Conservation (phyloP, 2,797 vertebrate genomes). For the Enteromius mattozi region DNA sequence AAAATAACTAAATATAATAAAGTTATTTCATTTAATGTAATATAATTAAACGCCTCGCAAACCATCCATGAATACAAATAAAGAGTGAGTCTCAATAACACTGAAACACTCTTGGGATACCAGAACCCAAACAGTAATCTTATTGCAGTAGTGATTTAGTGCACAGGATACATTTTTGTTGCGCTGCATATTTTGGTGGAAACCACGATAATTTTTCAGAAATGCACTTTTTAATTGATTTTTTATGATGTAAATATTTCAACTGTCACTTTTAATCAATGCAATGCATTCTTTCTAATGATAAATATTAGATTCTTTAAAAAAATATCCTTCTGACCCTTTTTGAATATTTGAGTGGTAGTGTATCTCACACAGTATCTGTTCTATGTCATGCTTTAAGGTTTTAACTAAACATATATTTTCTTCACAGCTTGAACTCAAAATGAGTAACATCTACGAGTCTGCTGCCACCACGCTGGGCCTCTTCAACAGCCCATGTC, state of each 20-base stretch:
- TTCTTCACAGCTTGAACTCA: slow-evolving; percentile 64
- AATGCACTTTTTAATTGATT: background rate
- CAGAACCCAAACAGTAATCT: background rate
- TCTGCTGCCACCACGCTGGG: slow-evolving; percentile 97
- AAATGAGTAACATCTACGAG: slow-evolving; percentile 99
- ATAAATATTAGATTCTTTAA: background rate
- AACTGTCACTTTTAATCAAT: background rate
- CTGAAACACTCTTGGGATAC: background rate
- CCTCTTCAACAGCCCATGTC: slow-evolving; percentile 96
- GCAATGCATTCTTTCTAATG: background rate
- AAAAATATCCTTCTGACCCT: background rate
- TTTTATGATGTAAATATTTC: background rate
- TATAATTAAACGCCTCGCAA: background rate
- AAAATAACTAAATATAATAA: background rate
- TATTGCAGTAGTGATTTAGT: background rate
- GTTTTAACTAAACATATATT: background rate
- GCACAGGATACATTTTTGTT: background rate
- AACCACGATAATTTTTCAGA: background rate
- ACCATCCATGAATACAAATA: background rate
- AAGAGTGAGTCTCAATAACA: background rate
- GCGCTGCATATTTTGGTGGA: background rate
- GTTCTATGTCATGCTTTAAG: background rate
- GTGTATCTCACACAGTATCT: background rate
- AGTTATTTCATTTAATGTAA: background rate
- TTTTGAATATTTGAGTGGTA: background rate